Base-by-base conservation (phyloP, 2,888 invertebrate species). In the Archips xylosteana region DNA sequence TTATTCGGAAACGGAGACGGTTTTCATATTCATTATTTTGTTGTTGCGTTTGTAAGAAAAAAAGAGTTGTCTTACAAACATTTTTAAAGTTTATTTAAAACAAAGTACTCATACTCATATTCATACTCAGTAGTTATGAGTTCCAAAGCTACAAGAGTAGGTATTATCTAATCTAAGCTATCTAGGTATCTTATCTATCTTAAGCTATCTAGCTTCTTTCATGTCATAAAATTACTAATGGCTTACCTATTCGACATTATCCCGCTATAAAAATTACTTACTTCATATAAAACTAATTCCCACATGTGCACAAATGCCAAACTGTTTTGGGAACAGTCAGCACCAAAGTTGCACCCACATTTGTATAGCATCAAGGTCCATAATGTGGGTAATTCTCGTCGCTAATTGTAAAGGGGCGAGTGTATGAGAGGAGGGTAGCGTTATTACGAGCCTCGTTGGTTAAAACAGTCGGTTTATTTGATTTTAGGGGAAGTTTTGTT, bases 381-480 rank as follows among this genome's bases (percentile, higher is more conserved):
- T 69, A 69, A 73, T 57, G 63, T 68, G 68, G 63, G 42, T 60
- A 59, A 69, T 42, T 69, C 49, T 78, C 79, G 81, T 81, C 80
- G 79, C 79, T 79, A 81, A 81, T 87, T 85, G 82, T 84, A 83
- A 76, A 78, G 83, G 89, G 89, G 89, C 78, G 90, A 83, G 82
- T 89, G 88, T 84, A 85, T 82, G 79, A 77, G 78, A 76, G 75
- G 78, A 76, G 75, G 78, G 83, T 79, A 79, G 77, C 76, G 71
- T 77, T 75, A 73, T 70, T 73, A 36, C 73, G 63, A 63, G 64
- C 68, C 68, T 70, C 63, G 73, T 69, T 66, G 70, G 74, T 62
- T 71, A 63, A 66, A 62, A 62, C 74, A 66, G 74, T 66, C 65
- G 65, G 66, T 71, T 66, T 74, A 51, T 71, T 74, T 74, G 69